Evolutionary conservation across 1,140 invertebrate genomes (phyloP).

Genomic region (Orius insidiosus): DNA sequence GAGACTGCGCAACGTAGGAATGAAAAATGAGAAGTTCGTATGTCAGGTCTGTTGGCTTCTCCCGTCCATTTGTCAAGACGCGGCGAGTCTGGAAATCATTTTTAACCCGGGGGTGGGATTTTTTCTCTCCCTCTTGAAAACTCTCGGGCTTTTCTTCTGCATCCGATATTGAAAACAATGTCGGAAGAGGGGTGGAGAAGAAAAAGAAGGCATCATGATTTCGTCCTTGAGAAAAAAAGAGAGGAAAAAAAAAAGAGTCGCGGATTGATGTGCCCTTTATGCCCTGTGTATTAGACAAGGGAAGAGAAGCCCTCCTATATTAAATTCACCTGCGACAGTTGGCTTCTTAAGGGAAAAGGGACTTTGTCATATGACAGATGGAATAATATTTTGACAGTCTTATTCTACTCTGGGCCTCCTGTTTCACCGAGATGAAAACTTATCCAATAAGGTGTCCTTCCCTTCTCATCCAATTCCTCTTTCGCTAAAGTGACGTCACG

Average conservation of each 20-base stretch:
- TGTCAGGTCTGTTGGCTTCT: slow-evolving; percentile 3
- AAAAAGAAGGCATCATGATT: slow-evolving; percentile 7
- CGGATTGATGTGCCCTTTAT: slow-evolving; percentile 16
- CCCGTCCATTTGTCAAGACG: slow-evolving; percentile 17
- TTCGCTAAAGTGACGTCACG: not conserved
- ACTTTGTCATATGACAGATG: slow-evolving; percentile 17
- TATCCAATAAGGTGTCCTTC: slow-evolving; percentile 18
- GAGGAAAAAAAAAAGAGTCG: slow-evolving; percentile 5
- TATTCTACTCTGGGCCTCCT: slow-evolving; percentile 12
- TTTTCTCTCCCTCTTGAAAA: not conserved
- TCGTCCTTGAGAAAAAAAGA: not conserved
- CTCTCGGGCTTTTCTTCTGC: not conserved
- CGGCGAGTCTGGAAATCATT: slow-evolving; percentile 9
- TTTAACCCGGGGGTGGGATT: slow-evolving; percentile 8
- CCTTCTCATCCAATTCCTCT: not conserved
- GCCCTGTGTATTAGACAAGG: slow-evolving; percentile 10
- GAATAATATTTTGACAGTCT: slow-evolving; percentile 19
- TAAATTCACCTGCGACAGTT: slow-evolving; percentile 19
- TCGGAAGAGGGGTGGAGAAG: not conserved
- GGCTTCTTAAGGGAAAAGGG: slow-evolving; percentile 2
- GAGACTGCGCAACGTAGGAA: slow-evolving; percentile 3
- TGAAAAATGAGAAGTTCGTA: slow-evolving; percentile 15
- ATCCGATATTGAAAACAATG: slow-evolving; percentile 18
- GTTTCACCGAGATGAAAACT: slow-evolving; percentile 13
- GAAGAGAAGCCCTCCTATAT: slow-evolving; percentile 9